Evolutionary conservation across 2,888 invertebrate genomes (phyloP).

Genomic region (Idaea dimidiata): DNA sequence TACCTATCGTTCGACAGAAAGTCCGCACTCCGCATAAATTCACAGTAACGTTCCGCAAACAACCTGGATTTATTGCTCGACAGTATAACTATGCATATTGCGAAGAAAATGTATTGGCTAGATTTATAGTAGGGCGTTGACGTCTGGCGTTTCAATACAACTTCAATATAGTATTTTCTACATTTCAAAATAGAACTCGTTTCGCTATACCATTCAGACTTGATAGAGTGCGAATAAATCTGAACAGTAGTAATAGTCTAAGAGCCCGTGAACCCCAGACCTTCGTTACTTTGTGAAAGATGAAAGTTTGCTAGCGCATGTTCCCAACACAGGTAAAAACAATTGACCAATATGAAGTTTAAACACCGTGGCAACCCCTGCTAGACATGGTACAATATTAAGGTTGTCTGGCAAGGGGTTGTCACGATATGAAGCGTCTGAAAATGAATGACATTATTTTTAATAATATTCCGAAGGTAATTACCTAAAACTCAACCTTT

Average conservation of each 20-base stretch:
- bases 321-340: no score
- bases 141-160: neutral
- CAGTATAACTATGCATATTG: neutral
- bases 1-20: neutral
- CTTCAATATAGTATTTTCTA: neutral
- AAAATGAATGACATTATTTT: no score
- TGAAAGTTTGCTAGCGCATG: no score
- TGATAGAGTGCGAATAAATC: slow-evolving; percentile 1
- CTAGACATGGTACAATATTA: no score
- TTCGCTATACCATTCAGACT: neutral
- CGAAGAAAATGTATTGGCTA: neutral
- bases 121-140: neutral
- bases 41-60: neutral
- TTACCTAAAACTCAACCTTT: no score
- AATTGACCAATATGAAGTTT: no score
- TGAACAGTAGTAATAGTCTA: neutral
- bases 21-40: neutral
- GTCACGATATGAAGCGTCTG: no score
- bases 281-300: no score
- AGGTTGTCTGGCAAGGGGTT: no score
- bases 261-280: no score
- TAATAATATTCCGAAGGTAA: no score
- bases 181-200: neutral
- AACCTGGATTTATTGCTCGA: neutral
- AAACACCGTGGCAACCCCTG: no score